Base-by-base conservation (phyloP, 2,113 vertebrate genomes). In the Hymenochirus boettgeri region DNA sequence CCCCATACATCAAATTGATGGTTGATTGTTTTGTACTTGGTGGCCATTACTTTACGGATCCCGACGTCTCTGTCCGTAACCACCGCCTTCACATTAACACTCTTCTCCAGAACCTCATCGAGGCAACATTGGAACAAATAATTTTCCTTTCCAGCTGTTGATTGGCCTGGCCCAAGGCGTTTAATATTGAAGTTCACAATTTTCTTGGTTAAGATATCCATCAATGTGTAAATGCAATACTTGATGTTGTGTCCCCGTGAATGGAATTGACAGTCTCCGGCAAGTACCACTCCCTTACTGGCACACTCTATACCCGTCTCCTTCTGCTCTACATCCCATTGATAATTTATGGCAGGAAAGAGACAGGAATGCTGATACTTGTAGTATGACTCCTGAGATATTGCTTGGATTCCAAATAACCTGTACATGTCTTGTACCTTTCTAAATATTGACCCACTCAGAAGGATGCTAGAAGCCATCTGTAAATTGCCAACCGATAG, bases 1-100 rank as follows among this genome's bases (percentile, higher is more conserved):
- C 47, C 37, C 23, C 42, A 60, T 1, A 42, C 17, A 26, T 60
- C 57, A 46, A 47, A 27, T 7, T 23, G 23, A 42, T 60, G 57
- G 25, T 27, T 7, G 17, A 60, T 60, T 27, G 10, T 7, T n/a
- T n/a, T 10, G 26, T 60, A 60, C 29, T 26, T 10, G 3, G 45
- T 25, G n/a, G 26, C 18, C 42, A 60, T 27, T 13, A 46, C 21
- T 47, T 60, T 60, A 1, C 25, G 11, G 18, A 47, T 27, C 13
- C 57, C 42, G 4, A 31, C 25, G 4, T 47, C n/a, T n/a, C n/a
- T n/a, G n/a, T 57, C 56, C 1, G 56, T 57, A 23, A 29, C 37
- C 17, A 57, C 15, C 15, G 39, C 23, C 24, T 57, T 33, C n/a
- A 57, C 39, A 21, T 57, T 57, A 24, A 57, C 2, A 4, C 39